Conservation (phyloP, 2,888 invertebrate species). For the Aphrophora alni region DNA sequence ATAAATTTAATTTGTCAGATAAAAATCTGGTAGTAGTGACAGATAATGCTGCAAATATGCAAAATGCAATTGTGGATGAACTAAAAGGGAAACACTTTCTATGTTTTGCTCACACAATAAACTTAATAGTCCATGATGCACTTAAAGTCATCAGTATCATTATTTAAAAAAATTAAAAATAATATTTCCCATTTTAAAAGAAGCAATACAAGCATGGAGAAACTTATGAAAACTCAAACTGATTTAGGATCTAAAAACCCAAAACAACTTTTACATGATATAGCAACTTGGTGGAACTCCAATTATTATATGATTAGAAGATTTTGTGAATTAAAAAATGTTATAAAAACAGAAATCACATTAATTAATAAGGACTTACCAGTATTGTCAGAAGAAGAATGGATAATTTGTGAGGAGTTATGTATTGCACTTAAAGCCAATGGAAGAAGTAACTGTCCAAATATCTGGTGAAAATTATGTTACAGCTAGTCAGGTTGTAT, state of each 20-base stretch:
- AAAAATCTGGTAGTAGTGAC: constrained; percentile 50
- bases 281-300: too few relatives aligned
- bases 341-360: neutral
- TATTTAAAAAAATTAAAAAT: constrained; percentile 40
- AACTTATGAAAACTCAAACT: neutral
- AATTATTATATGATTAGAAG: too few relatives aligned
- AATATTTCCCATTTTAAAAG: neutral
- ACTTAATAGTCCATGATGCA: constrained; percentile 45
- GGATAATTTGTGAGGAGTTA: too few relatives aligned
- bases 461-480: neutral
- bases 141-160: constrained; percentile 32
- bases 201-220: neutral
- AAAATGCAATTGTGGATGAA: constrained; percentile 43
- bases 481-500: constrained; percentile 1
- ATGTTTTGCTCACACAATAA: constrained; percentile 48
- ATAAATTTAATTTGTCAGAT: constrained; percentile 11
- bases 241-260: too few relatives aligned
- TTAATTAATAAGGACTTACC: too few relatives aligned
- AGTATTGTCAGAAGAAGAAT: too few relatives aligned
- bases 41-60: constrained; percentile 52
- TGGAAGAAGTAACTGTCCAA: too few relatives aligned
- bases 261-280: too few relatives aligned
- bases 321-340: neutral
- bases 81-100: constrained; percentile 50
- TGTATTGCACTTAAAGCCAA: too few relatives aligned